Evolutionary conservation across 2,113 vertebrate genomes (phyloP), one percentile per base, ranked within the genome.

Genomic region (Macroglossus sobrinus): DNA sequence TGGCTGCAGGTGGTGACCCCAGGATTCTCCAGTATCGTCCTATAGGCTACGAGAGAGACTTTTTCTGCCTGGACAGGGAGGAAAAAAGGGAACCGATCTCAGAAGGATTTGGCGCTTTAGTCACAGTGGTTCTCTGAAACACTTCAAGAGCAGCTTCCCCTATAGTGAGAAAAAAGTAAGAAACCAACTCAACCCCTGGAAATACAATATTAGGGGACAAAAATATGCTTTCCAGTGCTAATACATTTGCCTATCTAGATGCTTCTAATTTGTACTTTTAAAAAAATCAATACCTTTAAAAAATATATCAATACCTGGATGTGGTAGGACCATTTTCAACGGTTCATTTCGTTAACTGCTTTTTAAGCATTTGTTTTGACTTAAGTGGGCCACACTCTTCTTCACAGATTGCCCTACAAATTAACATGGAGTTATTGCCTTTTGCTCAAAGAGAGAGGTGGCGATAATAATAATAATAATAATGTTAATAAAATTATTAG

Each of bases 331-430:
- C 55, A n/a, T 57, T 87, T 94, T 82, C 78, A 71, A 94, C 93
- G n/a, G 3, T 76, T 87, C 68, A 82, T 75, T 87, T 89, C 43
- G 63, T 72, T 78, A 85, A 94, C 30, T 69, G 24, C 91, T 95
- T 97, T 86, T 66, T 78, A 93, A 97, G 61, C 28, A 90, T 97
- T 97, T 91, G 91, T 84, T 92, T 94, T 55, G 45, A 86, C 89
- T 92, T 84, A 68, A 45, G 38, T 24, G 40, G 71, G 12, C n/a
- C 69, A 47, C 66, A 66, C 30, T 85, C 89, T 53, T 87, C 93
- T 88, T 74, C 94, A 87, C 90, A 84, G 35, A 69, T 82, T 93
- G 50, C 53, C 50, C 69, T 95, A 24, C 21, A 90, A 76, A 55
- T 89, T 53, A 82, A 18, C 43, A 61, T 21, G 84, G 79, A 87